These are phyloP conservation scores for Triplophysa dalaica DNA, from an alignment of 2,113 vertebrate species.

Conservation along the genomic window DNA sequence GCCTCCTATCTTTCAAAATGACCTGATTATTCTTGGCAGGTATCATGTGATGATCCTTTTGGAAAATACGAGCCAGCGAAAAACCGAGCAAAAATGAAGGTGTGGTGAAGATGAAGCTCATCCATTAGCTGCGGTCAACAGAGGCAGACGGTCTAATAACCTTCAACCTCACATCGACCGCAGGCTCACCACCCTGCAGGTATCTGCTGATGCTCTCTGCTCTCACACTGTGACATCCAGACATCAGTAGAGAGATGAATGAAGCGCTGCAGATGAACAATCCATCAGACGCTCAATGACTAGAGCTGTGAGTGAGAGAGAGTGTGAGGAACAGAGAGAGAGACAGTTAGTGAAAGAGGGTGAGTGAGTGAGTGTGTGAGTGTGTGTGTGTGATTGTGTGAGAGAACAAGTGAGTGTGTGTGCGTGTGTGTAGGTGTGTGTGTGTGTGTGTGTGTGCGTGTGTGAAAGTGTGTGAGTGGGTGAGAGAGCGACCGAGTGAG, in stretches of 20 bases:
- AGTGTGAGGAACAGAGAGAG: neutral
- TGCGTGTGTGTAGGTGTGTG: too few species aligned
- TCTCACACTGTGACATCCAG: slow-evolving; percentile 67
- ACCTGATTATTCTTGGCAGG: too few species aligned
- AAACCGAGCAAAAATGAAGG: too few species aligned
- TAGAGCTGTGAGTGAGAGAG: slow-evolving; percentile 25
- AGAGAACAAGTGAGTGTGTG: too few species aligned
- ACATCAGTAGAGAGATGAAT: slow-evolving; percentile 74
- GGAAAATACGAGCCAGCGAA: neutral
- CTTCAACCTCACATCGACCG: neutral
- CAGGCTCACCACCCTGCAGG: neutral
- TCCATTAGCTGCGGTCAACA: neutral
- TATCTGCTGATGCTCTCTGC: slow-evolving; percentile 11
- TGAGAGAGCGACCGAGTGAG: too few species aligned
- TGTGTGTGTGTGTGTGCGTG: too few species aligned
- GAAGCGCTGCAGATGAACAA: slow-evolving; percentile 65
- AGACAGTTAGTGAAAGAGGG: neutral
- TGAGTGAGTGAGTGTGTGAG: too few species aligned
- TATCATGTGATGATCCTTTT: neutral
- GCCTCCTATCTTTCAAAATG: too few species aligned
- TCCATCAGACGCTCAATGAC: slow-evolving; percentile 67
- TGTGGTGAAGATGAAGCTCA: neutral
- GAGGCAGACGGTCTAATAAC: neutral
- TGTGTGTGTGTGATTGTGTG: too few species aligned
- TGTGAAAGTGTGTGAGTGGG: too few species aligned